Conservation (phyloP, 2,888 invertebrate species). For the Nebria salina region DNA sequence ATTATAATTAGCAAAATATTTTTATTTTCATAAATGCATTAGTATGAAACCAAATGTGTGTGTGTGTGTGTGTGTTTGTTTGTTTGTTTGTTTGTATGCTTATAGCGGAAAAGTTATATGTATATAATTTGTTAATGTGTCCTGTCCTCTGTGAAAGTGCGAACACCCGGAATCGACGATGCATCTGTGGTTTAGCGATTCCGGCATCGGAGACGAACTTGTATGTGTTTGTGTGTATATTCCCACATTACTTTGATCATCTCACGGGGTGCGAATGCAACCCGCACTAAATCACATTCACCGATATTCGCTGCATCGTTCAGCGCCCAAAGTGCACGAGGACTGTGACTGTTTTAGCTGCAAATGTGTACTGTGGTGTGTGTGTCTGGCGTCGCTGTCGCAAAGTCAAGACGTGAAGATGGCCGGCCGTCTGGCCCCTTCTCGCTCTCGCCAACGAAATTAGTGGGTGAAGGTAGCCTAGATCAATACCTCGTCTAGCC, state of each 20-base stretch:
- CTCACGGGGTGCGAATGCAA: background rate
- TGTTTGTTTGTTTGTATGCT: background rate
- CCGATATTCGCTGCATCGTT: background rate
- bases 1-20: too few species aligned
- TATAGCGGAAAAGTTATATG: background rate
- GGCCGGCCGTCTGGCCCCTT: conserved; percentile 53
- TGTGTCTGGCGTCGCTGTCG: conserved; percentile 47
- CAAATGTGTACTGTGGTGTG: background rate
- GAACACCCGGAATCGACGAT: background rate
- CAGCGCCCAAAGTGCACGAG: background rate
- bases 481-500: conserved; percentile 63
- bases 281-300: background rate
- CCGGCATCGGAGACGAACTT: background rate
- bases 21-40: too few species aligned
- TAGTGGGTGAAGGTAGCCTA: conserved; percentile 63
- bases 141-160: background rate
- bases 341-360: background rate
- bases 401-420: conserved; percentile 54
- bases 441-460: conserved; percentile 58
- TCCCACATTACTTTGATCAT: background rate
- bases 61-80: background rate
- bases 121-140: background rate
- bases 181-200: background rate
- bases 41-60: background rate
- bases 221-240: background rate